Evolutionary conservation across 1,140 invertebrate species (phyloP), one percentile per base, ranked within the genome.

Genomic region (Cydia pomonella): DNA sequence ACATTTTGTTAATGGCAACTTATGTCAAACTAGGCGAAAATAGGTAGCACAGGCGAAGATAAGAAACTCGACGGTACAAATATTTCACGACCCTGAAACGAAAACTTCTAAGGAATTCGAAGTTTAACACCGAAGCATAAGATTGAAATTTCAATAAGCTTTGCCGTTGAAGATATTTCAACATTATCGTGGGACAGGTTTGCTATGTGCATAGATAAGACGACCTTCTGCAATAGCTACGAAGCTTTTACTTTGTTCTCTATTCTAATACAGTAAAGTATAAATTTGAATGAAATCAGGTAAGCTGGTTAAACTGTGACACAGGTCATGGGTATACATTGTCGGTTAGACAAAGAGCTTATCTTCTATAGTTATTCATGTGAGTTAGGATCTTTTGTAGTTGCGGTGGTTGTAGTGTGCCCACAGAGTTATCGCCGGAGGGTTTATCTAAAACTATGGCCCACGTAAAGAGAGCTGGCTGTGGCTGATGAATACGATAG

Each of bases 131-230:
- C 5, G 16, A 53, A 18, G n/a, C 4, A 53, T 53, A 18, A 53
- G 50, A 53, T 53, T 18, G 50, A 53, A 53, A 66, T 66, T 66
- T 10, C 10, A 29, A 66, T 18, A 3, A 33, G 63, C 25, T 66
- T 29, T 27, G 16, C 63, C 9, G 13, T 16, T 33, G 13, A 29
- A 66, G 27, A 66, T 29, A 66, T 66, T 66, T 66, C 63, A 33
- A 66, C 63, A 66, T 66, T 63, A 29, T 66, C 63, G 63, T 66
- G n/a, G 25, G 27, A 66, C 63, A 29, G 63, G 63, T 66, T 66
- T 66, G 27, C 63, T 66, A 66, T 66, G 63, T 66, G 63, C 63
- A 66, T 66, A 66, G 63, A 66, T 66, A 66, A 66, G 63, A 66
- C 63, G 27, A 29, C 25, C 25, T 27, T 29, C 25, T 29, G 13